phyloP scores from a whole-genome alignment of 2,888 invertebrate species.

The Lordiphosa andalusiaca region DNA sequence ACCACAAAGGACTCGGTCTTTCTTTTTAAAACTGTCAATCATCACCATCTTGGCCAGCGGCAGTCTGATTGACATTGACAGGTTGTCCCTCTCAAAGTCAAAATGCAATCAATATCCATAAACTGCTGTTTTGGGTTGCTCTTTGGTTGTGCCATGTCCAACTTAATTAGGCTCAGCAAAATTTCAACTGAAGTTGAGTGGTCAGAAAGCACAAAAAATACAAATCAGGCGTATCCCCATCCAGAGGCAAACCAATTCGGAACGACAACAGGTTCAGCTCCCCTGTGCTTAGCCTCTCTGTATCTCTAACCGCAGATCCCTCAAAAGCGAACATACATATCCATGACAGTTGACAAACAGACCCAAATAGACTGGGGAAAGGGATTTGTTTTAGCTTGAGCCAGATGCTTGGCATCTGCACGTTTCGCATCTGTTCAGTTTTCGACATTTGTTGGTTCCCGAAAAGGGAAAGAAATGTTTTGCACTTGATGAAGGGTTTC shows the following conservation, averaged over 20 bases:
- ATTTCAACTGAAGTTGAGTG: slow-evolving; percentile 3
- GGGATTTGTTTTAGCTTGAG: slow-evolving; percentile 26
- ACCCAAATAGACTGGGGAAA: slow-evolving; percentile 22
- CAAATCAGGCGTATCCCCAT: slow-evolving; percentile 26
- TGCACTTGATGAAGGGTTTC: slow-evolving; percentile 67
- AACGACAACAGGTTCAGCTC: too few relatives aligned
- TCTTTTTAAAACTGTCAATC: slow-evolving; percentile 22
- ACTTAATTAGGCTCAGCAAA: slow-evolving; percentile 28
- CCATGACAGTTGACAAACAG: slow-evolving; percentile 27
- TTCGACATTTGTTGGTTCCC: slow-evolving; percentile 39
- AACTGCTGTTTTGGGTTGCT: slow-evolving; percentile 25
- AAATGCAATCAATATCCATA: slow-evolving; percentile 52
- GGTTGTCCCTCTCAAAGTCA: slow-evolving; percentile 18
- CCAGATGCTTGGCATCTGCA: slow-evolving; percentile 24
- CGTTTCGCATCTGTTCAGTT: slow-evolving; percentile 27
- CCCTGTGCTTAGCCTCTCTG: slow-evolving; percentile 1
- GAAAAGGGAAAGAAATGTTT: slow-evolving; percentile 56
- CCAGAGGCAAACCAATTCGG: background rate
- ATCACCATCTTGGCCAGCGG: slow-evolving; percentile 19
- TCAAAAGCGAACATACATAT: slow-evolving; percentile 43
- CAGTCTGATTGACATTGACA: slow-evolving; percentile 32
- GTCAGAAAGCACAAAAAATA: slow-evolving; percentile 1
- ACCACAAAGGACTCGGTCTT: too few relatives aligned
- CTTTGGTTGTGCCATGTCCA: slow-evolving; percentile 21
- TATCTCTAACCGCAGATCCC: slow-evolving; percentile 32